A percentile compares a stretch with the other conserved stretches of the same genome.
Evolutionary conservation across 1,140 invertebrate species (phyloP).

Genomic region (Yoshiicerus persimilis): DNA sequence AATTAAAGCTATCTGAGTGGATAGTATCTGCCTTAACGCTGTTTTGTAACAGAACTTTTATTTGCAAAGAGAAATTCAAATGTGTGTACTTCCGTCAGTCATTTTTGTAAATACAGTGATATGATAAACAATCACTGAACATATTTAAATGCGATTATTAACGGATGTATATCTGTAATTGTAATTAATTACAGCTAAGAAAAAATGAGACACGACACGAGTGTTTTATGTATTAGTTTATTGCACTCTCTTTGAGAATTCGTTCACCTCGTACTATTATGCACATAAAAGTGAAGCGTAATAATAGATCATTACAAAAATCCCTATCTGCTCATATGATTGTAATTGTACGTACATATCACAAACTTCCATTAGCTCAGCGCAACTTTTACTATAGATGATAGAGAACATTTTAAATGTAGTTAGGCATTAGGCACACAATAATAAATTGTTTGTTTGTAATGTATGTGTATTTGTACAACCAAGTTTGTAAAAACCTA

Average conservation of each 20-base stretch:
- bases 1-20: neutral
- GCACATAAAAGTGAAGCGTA: neutral
- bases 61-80: neutral
- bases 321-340: neutral
- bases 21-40: neutral
- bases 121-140: too few species aligned
- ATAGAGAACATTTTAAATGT: too few species aligned
- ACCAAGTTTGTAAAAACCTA: too few species aligned
- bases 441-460: too few species aligned
- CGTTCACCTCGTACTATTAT: neutral
- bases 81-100: neutral
- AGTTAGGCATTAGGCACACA: too few species aligned
- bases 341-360: too few species aligned
- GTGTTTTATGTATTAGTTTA: neutral
- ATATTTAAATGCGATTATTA: too few species aligned
- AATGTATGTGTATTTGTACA: too few species aligned
- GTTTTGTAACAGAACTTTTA: neutral
- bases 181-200: neutral
- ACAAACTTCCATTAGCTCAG: too few species aligned
- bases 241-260: neutral
- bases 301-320: neutral
- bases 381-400: too few species aligned
- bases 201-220: neutral
- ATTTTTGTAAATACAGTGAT: neutral
- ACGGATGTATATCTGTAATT: neutral